Base-by-base conservation (phyloP, 2,888 invertebrate species). In the Brenthis hecate region DNA sequence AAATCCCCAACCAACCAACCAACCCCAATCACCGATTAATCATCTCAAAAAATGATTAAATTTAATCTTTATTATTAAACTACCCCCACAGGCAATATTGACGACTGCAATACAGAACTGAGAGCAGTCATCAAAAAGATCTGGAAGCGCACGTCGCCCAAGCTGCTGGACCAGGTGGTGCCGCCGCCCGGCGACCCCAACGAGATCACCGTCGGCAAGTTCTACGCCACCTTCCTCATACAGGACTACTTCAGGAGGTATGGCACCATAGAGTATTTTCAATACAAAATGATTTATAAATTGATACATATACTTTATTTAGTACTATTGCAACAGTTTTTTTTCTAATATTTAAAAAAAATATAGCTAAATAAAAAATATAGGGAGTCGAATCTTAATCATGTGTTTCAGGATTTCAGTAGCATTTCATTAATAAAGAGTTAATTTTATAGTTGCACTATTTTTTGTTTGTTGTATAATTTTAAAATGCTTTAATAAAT, bases 191-290 rank as follows among this genome's bases (percentile, higher is more conserved):
- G 99, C 79, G 98, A 98, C 74, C 99, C 99, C 82, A 99, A 99
- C 85, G 99, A 99, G 92, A 99, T 99, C 57, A 99, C 99, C 0
- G 99, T 99, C 6, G 99, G 99, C 65, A 99, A 99, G 91, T 99
- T 99, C 93, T 99, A 99, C 91, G 99, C 99, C 55, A 99, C 99
- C 11, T 99, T 99, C 94, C 96, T 99, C 56, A 99, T 99, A 80
- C 99, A 99, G 91, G 99, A 99, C 88, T 99, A 99, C 91, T 99
- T 99, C 91, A 95, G 99, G 79, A 95, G 99, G 93, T 93, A 74
- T 14, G 51, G 19, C 16, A 14, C 11, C 32, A 47, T 28, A 28
- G 48, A 55, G 8, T 32, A 50, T 43, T 4, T 8, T 3, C 16
- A n/a, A 48, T n/a, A 56, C 6, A 56, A 13, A 19, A 28, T 48